Percentiles rank a stretch among this genome's conserved stretches.
phyloP scores from a whole-genome alignment of 2,113 vertebrate genomes.

The Corvus moneduloides region DNA sequence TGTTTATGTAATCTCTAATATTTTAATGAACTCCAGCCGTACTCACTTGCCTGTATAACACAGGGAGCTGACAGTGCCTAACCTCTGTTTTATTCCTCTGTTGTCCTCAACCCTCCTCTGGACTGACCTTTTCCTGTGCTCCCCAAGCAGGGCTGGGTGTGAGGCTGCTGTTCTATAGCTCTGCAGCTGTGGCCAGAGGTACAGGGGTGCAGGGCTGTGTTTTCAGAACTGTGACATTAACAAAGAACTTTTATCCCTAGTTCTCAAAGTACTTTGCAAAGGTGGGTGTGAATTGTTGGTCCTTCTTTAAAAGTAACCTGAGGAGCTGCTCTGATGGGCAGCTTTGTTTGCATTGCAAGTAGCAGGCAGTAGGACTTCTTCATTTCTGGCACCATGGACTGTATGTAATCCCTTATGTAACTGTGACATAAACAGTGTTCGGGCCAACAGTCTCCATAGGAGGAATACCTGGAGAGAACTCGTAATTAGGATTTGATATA shows the following conservation, averaged over 20 bases:
- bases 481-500: slow-evolving; percentile 1
- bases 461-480: neutral
- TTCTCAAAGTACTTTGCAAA: neutral
- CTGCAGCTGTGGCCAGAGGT: neutral
- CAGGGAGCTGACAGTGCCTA: neutral
- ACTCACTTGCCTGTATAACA: neutral
- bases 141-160: neutral
- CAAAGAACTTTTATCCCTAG: neutral
- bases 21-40: neutral
- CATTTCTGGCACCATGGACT: neutral
- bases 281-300: neutral
- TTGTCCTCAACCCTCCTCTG: neutral
- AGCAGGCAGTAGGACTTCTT: neutral
- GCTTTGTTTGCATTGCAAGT: neutral
- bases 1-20: neutral
- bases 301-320: neutral
- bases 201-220: neutral
- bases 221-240: neutral
- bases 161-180: neutral
- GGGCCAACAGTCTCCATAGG: neutral
- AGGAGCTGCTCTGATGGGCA: neutral
- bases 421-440: neutral
- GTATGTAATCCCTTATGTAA: neutral
- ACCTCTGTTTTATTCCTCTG: neutral
- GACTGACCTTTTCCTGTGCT: neutral